phyloP scores from a whole-genome alignment of 2,888 invertebrate species.

The Cheilosia urbana region DNA sequence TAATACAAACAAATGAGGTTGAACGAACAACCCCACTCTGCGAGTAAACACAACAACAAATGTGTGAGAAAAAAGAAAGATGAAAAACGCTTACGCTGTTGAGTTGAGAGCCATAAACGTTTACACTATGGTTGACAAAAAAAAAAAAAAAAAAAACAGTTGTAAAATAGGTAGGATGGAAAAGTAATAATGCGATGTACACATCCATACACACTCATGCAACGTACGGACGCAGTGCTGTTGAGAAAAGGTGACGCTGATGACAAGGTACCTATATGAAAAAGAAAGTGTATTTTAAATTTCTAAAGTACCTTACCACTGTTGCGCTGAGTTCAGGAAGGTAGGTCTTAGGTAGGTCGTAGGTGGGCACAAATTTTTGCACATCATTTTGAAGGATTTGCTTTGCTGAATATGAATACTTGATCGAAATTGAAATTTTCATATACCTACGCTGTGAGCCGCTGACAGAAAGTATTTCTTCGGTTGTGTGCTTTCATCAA shows the following conservation, averaged over 20 bases:
- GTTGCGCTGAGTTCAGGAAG: not conserved
- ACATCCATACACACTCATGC: not conserved
- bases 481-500: not conserved
- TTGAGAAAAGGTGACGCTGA: not conserved
- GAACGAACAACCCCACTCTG: slow-evolving; percentile 7
- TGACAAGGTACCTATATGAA: slow-evolving; percentile 1
- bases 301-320: not conserved
- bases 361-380: too few relatives aligned
- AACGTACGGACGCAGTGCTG: not conserved
- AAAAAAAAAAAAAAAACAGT: slow-evolving; percentile 30
- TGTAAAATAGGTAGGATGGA: slow-evolving; percentile 28
- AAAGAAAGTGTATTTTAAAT: not conserved
- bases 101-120: slow-evolving; percentile 66
- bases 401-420: not conserved
- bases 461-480: not conserved
- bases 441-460: not conserved
- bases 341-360: too few relatives aligned
- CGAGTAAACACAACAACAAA: slow-evolving; percentile 21
- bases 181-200: not conserved
- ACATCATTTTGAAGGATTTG: slow-evolving; percentile 1
- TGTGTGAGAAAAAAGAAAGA: slow-evolving; percentile 2
- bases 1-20: slow-evolving; percentile 41
- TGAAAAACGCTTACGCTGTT: slow-evolving; percentile 26
- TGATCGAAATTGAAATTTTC: slow-evolving; percentile 10
- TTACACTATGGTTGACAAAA: slow-evolving; percentile 68